Percentiles rank a stretch among this genome's conserved stretches.
phyloP scores from a whole-genome alignment of 2,888 invertebrate genomes.

The Eurytoma adleriae region DNA sequence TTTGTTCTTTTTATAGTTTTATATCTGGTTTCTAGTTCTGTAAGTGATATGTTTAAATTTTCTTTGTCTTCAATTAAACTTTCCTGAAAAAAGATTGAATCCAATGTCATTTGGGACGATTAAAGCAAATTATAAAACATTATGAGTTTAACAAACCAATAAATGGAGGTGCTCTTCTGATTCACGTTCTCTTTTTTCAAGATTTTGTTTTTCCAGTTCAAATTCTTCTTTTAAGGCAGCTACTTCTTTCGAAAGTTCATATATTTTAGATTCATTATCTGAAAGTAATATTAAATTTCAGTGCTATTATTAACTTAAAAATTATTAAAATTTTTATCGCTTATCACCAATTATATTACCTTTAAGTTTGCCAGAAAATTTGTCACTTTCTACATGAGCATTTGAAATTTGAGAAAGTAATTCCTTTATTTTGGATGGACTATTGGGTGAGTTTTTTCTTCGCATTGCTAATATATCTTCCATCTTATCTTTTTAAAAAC shows the following conservation, averaged over 20 bases:
- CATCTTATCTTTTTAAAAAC: slow-evolving; percentile 27
- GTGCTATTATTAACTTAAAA: slow-evolving; percentile 7
- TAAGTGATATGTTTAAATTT: slow-evolving; percentile 44
- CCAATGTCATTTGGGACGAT: neutral
- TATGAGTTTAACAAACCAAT: slow-evolving; percentile 49
- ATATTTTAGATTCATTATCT: slow-evolving; percentile 54
- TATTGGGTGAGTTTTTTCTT: slow-evolving; percentile 41
- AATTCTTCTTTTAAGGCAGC: slow-evolving; percentile 48
- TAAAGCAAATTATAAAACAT: slow-evolving; percentile 3
- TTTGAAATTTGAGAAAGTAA: slow-evolving; percentile 48
- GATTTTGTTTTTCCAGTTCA: slow-evolving; percentile 42
- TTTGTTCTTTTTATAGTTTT: slow-evolving; percentile 53
- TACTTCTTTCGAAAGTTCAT: slow-evolving; percentile 48
- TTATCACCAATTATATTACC: slow-evolving; percentile 26
- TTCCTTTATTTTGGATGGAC: slow-evolving; percentile 46
- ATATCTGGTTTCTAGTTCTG: slow-evolving; percentile 46
- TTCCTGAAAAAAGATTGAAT: slow-evolving; percentile 47
- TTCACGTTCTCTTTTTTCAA: slow-evolving; percentile 48
- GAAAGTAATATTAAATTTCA: slow-evolving; percentile 5
- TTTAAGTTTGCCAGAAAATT: slow-evolving; percentile 43
- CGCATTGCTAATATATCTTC: slow-evolving; percentile 31
- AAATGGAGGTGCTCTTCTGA: slow-evolving; percentile 34
- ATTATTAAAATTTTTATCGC: neutral
- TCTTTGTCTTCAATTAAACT: slow-evolving; percentile 54
- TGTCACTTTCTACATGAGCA: slow-evolving; percentile 41